Conservation (phyloP, 2,113 vertebrate genomes). For the Cebus imitator region DNA sequence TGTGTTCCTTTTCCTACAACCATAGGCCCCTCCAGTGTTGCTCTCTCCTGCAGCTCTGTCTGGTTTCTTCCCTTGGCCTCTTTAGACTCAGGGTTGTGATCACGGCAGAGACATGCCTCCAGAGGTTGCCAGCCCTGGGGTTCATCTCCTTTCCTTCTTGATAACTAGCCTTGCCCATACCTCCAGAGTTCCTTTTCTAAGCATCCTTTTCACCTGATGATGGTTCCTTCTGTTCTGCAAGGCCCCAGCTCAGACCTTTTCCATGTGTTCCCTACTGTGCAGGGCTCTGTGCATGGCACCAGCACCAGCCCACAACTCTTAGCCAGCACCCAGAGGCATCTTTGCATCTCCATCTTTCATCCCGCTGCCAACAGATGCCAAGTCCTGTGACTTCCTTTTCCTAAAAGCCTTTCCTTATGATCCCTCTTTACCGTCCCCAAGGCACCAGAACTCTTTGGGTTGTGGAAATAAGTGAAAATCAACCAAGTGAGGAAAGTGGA, state of each 20-base stretch:
- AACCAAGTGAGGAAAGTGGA: background rate
- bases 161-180: background rate
- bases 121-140: background rate
- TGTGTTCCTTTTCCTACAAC: background rate
- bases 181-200: background rate
- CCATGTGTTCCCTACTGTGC: background rate
- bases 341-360: background rate
- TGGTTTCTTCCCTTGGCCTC: background rate
- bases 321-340: background rate
- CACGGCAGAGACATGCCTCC: background rate
- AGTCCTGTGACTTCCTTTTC: background rate
- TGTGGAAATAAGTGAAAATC: background rate
- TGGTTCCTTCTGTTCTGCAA: background rate
- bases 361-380: background rate
- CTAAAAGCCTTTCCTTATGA: background rate
- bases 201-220: fast-evolving
- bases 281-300: fast-evolving
- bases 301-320: background rate
- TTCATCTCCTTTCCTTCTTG: no score
- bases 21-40: no score
- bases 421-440: background rate
- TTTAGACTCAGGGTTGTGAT: background rate
- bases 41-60: background rate
- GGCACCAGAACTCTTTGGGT: background rate
- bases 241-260: background rate